Evolutionary conservation across 2,797 vertebrate genomes (phyloP).

Genomic region (Ptychobarbus kaznakovi): DNA sequence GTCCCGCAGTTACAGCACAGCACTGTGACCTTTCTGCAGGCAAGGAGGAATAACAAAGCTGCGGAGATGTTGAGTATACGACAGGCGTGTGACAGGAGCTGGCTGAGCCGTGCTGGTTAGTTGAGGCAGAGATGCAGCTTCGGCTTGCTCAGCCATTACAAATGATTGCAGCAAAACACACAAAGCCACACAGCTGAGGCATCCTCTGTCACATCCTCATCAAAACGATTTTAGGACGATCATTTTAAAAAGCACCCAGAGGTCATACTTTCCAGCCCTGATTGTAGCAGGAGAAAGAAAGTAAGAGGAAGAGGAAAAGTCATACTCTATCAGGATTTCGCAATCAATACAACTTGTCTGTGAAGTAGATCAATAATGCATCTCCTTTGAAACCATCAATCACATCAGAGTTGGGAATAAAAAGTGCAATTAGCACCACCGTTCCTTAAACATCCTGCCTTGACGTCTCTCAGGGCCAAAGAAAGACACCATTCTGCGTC

Average conservation of each 20-base stretch:
- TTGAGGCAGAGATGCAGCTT: constrained; percentile 60
- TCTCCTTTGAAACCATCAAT: constrained; percentile 84
- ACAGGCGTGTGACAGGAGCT: constrained; percentile 62
- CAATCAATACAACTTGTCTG: constrained; percentile 87
- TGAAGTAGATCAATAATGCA: constrained; percentile 84
- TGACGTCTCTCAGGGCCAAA: constrained; percentile 79
- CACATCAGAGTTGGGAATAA: constrained; percentile 80
- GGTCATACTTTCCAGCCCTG: constrained; percentile 78
- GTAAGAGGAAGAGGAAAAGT: constrained; percentile 57
- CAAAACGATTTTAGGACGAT: constrained; percentile 70
- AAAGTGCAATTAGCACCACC: constrained; percentile 83
- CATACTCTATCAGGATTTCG: constrained; percentile 78
- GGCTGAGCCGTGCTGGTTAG: constrained; percentile 44
- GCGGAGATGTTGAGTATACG: constrained; percentile 72
- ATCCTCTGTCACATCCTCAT: constrained; percentile 72
- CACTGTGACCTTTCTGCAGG: constrained; percentile 68
- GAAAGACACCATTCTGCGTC: constrained; percentile 83
- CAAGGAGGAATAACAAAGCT: constrained; percentile 75
- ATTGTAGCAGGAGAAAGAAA: constrained; percentile 70
- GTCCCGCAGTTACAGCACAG: constrained; percentile 67
- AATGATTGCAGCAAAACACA: constrained; percentile 75
- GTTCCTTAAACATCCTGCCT: constrained; percentile 83
- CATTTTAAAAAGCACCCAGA: constrained; percentile 76
- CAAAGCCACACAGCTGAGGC: constrained; percentile 77
- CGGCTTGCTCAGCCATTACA: constrained; percentile 74